Percentiles rank a stretch among this genome's conserved stretches.
phyloP scores from a whole-genome alignment of 2,888 invertebrate species.

The Oscheius sp. region DNA sequence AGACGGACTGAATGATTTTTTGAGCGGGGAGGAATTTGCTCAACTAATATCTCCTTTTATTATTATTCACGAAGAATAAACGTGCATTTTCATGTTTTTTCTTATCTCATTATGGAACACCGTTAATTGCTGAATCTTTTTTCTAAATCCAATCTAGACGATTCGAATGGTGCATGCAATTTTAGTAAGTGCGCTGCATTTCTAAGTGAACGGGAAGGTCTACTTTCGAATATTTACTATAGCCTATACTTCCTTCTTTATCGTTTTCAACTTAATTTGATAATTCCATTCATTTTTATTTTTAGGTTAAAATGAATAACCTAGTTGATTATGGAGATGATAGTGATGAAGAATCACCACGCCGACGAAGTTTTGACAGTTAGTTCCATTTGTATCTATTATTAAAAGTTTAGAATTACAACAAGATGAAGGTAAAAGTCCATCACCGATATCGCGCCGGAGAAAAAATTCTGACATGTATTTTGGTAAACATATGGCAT shows the following conservation, averaged over 20 bases:
- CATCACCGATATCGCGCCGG: conserved; percentile 1
- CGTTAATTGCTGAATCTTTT: too few relatives aligned
- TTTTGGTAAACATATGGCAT: conserved; percentile 23
- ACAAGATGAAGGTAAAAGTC: too few relatives aligned
- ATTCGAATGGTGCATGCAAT: too few relatives aligned
- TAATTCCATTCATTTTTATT: background rate
- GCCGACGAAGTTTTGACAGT: conserved; percentile 35
- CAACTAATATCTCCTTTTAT: too few relatives aligned
- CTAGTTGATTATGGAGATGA: conserved; percentile 44
- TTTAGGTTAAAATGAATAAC: conserved; percentile 37
- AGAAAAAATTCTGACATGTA: conserved; percentile 34
- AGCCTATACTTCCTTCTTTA: background rate
- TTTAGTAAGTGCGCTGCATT: too few relatives aligned
- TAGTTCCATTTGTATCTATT: background rate
- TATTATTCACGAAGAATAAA: too few relatives aligned
- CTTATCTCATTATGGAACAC: too few relatives aligned
- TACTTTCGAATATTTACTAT: too few relatives aligned
- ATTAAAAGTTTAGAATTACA: background rate
- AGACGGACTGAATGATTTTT: background rate
- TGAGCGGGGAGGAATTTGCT: too few relatives aligned
- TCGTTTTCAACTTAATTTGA: background rate
- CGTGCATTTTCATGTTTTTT: too few relatives aligned
- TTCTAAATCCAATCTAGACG: too few relatives aligned
- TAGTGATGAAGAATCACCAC: conserved; percentile 49
- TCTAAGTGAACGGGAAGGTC: too few relatives aligned